Evolutionary conservation across 30 jellyfish, hydroid and myxozoan genomes (phyloP).

Genomic region (Rhopilema esculentum): DNA sequence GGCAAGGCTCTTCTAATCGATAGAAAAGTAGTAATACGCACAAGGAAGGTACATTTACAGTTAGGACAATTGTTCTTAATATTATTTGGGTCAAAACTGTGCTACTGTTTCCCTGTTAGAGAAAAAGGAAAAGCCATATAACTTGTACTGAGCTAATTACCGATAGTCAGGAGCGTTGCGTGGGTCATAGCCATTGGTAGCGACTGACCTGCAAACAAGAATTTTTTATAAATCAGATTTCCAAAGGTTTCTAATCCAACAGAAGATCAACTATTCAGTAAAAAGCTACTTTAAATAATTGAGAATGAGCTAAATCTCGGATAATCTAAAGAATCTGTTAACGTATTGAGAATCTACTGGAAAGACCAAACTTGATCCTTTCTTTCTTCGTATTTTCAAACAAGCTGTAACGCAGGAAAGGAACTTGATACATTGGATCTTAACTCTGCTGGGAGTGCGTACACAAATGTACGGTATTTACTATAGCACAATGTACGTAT

Average conservation of each 20-base stretch:
- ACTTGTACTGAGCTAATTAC: not conserved
- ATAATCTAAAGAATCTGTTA: not conserved
- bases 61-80: too few species aligned
- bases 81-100: too few species aligned
- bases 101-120: too few species aligned
- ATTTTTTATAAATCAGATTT: not conserved
- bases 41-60: too few species aligned
- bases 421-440: not conserved
- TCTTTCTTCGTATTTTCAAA: not conserved
- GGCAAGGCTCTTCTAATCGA: too few species aligned
- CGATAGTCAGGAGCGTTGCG: constrained; percentile 39
- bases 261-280: too few species aligned
- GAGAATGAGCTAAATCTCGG: not conserved
- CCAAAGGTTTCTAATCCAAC: not conserved
- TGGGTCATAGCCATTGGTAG: constrained; percentile 64
- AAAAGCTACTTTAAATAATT: not conserved
- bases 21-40: too few species aligned
- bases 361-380: too few species aligned
- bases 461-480: too few species aligned
- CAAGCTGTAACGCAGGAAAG: not conserved
- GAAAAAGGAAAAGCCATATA: not conserved
- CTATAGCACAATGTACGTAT: too few species aligned
- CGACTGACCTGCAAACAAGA: constrained; percentile 38
- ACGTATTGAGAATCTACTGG: too few species aligned
- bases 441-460: too few species aligned